Percentiles rank a stretch among this genome's conserved stretches.
These are phyloP conservation scores for Phaethon lepturus DNA, from an alignment of 2,113 vertebrate species.

Conservation along the genomic window DNA sequence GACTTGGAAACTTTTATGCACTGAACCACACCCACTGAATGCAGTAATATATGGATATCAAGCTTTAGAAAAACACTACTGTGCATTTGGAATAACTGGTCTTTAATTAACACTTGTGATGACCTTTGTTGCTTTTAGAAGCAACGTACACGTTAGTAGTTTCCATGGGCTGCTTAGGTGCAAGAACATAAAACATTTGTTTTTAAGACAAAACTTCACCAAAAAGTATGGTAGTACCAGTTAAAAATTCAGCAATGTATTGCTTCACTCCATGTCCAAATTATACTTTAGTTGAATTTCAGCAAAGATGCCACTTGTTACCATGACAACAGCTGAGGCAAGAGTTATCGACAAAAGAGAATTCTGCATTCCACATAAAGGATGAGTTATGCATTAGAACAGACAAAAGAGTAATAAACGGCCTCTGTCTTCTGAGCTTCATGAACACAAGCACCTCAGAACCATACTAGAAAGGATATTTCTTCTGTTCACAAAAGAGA, in stretches of 20 bases:
- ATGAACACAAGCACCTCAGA: constrained; percentile 4
- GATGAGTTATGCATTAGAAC: neutral
- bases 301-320: constrained; percentile 38
- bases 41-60: neutral
- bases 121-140: neutral
- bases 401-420: constrained; percentile 29
- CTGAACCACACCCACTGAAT: neutral
- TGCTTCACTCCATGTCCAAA: neutral
- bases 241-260: neutral
- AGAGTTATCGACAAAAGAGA: constrained; percentile 1
- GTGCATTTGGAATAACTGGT: neutral
- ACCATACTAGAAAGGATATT: neutral
- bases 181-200: neutral
- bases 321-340: constrained; percentile 35
- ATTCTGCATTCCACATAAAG: constrained; percentile 9
- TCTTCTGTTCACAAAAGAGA: neutral
- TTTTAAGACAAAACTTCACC: neutral
- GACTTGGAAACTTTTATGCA: neutral
- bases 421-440: neutral
- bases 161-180: neutral
- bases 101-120: neutral
- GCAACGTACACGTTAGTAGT: neutral
- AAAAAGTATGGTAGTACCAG: neutral
- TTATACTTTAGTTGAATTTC: neutral
- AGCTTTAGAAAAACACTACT: neutral